Conservation (phyloP, 2,797 vertebrate species). For the Hemibagrus guttatus region DNA sequence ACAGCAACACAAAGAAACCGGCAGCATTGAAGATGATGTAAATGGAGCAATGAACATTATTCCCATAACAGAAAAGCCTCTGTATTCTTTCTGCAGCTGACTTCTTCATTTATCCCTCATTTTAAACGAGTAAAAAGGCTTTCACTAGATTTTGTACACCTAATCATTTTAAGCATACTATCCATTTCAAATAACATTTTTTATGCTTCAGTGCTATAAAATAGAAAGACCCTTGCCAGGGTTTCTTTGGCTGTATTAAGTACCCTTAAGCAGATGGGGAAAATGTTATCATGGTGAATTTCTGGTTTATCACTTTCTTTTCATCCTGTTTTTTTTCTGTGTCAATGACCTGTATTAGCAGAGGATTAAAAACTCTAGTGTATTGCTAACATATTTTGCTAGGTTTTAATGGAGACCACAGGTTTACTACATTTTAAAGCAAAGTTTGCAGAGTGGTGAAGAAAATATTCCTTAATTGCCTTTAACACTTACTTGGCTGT, state of each 20-base stretch:
- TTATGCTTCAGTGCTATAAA: not conserved
- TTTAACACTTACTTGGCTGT: conserved; percentile 9
- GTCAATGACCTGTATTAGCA: conserved; percentile 24
- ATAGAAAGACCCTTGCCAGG: conserved; percentile 23
- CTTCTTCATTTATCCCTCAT: conserved; percentile 32
- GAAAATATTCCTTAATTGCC: conserved; percentile 28
- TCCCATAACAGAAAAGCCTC: conserved; percentile 63
- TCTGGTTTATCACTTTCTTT: conserved; percentile 23
- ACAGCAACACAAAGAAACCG: conserved; percentile 68
- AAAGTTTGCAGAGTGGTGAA: not conserved
- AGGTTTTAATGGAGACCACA: conserved; percentile 21
- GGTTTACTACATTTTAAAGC: conserved; percentile 34
- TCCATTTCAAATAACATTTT: conserved; percentile 38
- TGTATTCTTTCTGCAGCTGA: conserved; percentile 55
- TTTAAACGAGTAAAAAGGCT: conserved; percentile 50
- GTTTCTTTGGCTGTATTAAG: conserved; percentile 42
- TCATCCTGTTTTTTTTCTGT: conserved; percentile 31
- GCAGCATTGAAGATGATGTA: conserved; percentile 58
- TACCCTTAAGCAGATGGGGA: conserved; percentile 28
- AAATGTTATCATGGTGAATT: conserved; percentile 25
- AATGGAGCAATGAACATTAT: conserved; percentile 60
- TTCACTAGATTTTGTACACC: conserved; percentile 52
- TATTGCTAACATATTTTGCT: conserved; percentile 28
- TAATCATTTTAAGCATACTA: conserved; percentile 46
- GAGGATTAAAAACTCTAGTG: not conserved